Evolutionary conservation across 2,113 vertebrate genomes (phyloP), one percentile per base, ranked within the genome.

Genomic region (Ascaphus truei): DNA sequence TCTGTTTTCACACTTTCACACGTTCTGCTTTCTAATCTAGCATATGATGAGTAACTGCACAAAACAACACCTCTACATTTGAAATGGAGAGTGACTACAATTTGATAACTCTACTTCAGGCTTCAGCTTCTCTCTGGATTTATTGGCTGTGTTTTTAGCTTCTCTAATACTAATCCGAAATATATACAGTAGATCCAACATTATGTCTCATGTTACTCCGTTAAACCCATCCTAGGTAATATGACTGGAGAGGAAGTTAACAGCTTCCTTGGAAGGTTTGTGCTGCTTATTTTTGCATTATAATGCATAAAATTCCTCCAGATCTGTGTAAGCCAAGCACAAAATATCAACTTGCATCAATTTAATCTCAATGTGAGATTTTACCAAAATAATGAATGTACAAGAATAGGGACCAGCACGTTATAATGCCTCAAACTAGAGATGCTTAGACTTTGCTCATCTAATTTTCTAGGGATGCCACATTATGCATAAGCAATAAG

Each of bases 41-140:
- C 53, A 43, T 1, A 47, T 41, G 33, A 48, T 58, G 50, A 59
- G 23, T 48, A 47, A 12, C 34, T 37, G 23, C 23, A 57, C 45
- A 68, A 50, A 47, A 27, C 9, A 58, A 68, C 53, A 58, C 45
- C 29, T 68, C 31, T 58, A 60, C 34, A 68, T 68, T 25, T 48
- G 55, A 50, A 58, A 36, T n/a, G 13, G 16, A 37, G 62, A 53
- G 52, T 58, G 31, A 68, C 31, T 45, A 22, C 15, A 36, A 10
- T 20, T 16, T 50, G 55, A 50, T 68, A 43, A 48, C 30, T 22
- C 66, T 20, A 7, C 12, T 30, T 60, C 55, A 68, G 43, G 31
- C 25, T 59, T 26, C n/a, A 58, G 48, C 52, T 58, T 39, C 58
- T 39, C 58, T 39, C 30, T 29, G 37, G 62, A 48, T 53, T 65